These are phyloP conservation scores for Wasmannia auropunctata DNA, from an alignment of 1,140 invertebrate genomes.

Conservation along the genomic window DNA sequence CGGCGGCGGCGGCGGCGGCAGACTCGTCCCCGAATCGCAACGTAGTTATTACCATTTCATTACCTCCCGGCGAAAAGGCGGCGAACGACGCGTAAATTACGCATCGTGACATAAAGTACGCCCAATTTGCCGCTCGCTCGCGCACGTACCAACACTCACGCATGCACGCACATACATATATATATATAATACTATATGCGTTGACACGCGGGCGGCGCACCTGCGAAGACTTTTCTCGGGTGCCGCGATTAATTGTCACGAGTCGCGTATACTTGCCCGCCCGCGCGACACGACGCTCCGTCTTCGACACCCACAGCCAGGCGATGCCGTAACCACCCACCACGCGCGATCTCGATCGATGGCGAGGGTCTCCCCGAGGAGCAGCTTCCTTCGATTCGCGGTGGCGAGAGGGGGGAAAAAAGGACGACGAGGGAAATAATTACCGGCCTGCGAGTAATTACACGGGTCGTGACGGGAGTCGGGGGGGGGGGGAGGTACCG, in stretches of 20 bases:
- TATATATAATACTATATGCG: too few relatives aligned
- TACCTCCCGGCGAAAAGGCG: slow-evolving; percentile 67
- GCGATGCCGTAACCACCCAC: not conserved
- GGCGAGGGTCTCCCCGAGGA: not conserved
- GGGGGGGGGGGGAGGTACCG: not conserved
- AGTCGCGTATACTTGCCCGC: slow-evolving; percentile 11
- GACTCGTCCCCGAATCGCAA: slow-evolving; percentile 70
- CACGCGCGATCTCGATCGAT: slow-evolving; percentile 28
- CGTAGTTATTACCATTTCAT: slow-evolving; percentile 74
- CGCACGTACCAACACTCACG: not conserved
- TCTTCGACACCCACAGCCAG: slow-evolving; percentile 9
- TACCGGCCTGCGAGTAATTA: slow-evolving; percentile 62
- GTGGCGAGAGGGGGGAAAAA: slow-evolving; percentile 32
- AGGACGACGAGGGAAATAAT: slow-evolving; percentile 66
- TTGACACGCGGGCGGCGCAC: not conserved
- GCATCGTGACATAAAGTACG: slow-evolving; percentile 70
- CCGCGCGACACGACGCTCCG: slow-evolving; percentile 11
- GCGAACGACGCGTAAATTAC: slow-evolving; percentile 71
- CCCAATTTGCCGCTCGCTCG: slow-evolving; percentile 61
- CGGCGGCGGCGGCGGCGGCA: slow-evolving; percentile 19
- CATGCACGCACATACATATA: not conserved
- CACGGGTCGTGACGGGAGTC: not conserved
- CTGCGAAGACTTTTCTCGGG: slow-evolving; percentile 17
- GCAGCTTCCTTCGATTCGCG: not conserved
- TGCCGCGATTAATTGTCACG: slow-evolving; percentile 44